These are phyloP conservation scores for Cataglyphis altisquamis DNA, from an alignment of 2,888 invertebrate species.

Conservation along the genomic window DNA sequence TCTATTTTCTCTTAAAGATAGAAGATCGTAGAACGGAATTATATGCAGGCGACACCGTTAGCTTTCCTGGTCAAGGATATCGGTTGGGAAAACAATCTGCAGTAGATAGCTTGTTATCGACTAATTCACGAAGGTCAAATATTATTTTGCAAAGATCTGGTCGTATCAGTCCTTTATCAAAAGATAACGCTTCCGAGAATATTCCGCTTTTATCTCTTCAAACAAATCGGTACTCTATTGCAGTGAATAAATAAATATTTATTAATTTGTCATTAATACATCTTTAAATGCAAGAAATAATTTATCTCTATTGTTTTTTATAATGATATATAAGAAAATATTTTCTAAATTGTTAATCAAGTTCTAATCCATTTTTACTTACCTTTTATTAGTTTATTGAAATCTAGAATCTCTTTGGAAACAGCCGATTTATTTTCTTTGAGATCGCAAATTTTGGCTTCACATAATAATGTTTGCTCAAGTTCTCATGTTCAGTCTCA, in stretches of 20 bases:
- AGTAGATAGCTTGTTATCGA: conserved; percentile 51
- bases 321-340: background rate
- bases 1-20: conserved; percentile 70
- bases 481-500: conserved; percentile 81
- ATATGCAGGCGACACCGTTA: conserved; percentile 65
- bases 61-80: conserved; percentile 82
- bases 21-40: conserved; percentile 81
- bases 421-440: conserved; percentile 72
- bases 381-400: conserved; percentile 56
- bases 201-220: conserved; percentile 39
- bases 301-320: background rate
- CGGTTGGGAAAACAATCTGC: conserved; percentile 78
- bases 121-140: conserved; percentile 27
- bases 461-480: conserved; percentile 80
- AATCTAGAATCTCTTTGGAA: conserved; percentile 64
- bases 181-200: conserved; percentile 52
- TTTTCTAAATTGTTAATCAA: background rate
- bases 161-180: conserved; percentile 24
- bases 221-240: conserved; percentile 32
- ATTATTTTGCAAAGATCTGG: conserved; percentile 21
- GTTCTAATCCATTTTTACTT: background rate
- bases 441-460: conserved; percentile 79
- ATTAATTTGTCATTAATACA: background rate
- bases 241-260: background rate
- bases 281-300: background rate